Evolutionary conservation across 2,797 vertebrate genomes (phyloP).

Genomic region (Scomberomorus guttatus): DNA sequence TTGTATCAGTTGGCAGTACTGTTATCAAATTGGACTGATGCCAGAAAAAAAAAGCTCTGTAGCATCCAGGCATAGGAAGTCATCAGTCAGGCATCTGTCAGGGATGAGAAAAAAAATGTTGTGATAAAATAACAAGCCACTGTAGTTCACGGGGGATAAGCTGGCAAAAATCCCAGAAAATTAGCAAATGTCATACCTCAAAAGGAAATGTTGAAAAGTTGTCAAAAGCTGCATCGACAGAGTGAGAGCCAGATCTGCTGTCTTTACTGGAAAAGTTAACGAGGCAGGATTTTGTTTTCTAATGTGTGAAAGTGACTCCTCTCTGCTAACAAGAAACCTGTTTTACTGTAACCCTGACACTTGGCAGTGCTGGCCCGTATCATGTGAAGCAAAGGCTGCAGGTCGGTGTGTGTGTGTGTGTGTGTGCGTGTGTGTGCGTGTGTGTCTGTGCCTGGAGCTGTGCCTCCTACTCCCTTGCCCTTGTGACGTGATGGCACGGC

Average conservation of each 20-base stretch:
- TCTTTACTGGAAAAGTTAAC: neutral
- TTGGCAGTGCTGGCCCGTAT: slow-evolving; percentile 28
- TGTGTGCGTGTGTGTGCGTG: neutral
- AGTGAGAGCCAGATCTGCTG: neutral
- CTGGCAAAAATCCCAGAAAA: slow-evolving; percentile 43
- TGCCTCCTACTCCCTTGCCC: slow-evolving; percentile 44
- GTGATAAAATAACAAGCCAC: slow-evolving; percentile 54
- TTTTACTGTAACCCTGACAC: slow-evolving; percentile 40
- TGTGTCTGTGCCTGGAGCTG: slow-evolving; percentile 43
- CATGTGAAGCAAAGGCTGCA: slow-evolving; percentile 39
- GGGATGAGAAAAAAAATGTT: slow-evolving; percentile 35
- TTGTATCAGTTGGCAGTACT: slow-evolving; percentile 15
- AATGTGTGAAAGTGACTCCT: slow-evolving; percentile 44
- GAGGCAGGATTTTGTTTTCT: slow-evolving; percentile 1
- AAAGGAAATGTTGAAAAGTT: slow-evolving; percentile 12
- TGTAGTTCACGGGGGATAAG: slow-evolving; percentile 14
- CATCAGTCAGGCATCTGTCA: slow-evolving; percentile 49
- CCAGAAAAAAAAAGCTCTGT: slow-evolving; percentile 41
- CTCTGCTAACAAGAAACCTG: slow-evolving; percentile 54
- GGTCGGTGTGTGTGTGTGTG: slow-evolving; percentile 27
- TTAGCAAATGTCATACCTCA: slow-evolving; percentile 41
- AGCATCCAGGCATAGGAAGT: slow-evolving; percentile 40
- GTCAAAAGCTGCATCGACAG: slow-evolving; percentile 12
- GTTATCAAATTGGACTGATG: slow-evolving; percentile 28
- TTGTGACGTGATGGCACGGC: slow-evolving; percentile 35